phyloP scores from a whole-genome alignment of 1,140 invertebrate genomes.

The Drosophila repletoides region DNA sequence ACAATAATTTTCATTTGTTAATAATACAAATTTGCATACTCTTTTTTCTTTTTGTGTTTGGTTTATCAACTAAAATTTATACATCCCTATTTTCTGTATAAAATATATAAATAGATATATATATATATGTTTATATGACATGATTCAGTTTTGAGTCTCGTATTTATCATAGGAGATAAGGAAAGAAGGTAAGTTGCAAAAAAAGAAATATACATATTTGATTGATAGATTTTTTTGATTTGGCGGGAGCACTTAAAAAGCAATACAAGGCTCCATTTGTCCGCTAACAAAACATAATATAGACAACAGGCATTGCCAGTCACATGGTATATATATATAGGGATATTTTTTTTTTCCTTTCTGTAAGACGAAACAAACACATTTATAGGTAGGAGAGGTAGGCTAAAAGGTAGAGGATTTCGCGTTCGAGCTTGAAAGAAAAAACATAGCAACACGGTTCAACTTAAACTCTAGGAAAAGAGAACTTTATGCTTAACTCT shows the following conservation, averaged over 20 bases:
- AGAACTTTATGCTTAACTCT: constrained; percentile 70
- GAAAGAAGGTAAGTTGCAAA: constrained; percentile 31
- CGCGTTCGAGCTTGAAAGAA: neutral
- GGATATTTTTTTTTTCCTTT: too few species aligned
- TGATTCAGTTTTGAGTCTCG: constrained; percentile 50
- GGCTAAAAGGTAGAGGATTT: constrained; percentile 17
- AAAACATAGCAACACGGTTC: constrained; percentile 57
- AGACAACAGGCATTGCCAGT: constrained; percentile 43
- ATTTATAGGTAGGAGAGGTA: too few species aligned
- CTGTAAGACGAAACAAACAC: constrained; percentile 59
- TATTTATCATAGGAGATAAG: constrained; percentile 39
- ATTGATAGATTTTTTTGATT: too few species aligned
- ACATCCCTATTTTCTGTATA: constrained; percentile 66
- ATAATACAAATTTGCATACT: constrained; percentile 12
- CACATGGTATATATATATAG: constrained; percentile 21
- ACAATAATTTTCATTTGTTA: constrained; percentile 23
- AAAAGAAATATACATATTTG: constrained; percentile 41
- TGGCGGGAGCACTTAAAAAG: constrained; percentile 37
- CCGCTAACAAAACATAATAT: constrained; percentile 65
- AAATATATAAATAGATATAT: too few species aligned
- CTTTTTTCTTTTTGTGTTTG: constrained; percentile 23
- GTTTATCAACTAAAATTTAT: constrained; percentile 60
- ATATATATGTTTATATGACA: too few species aligned
- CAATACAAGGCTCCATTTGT: constrained; percentile 42
- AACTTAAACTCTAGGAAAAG: constrained; percentile 65